phyloP scores from a whole-genome alignment of 2,888 invertebrate species.

The Epirrita christyi region DNA sequence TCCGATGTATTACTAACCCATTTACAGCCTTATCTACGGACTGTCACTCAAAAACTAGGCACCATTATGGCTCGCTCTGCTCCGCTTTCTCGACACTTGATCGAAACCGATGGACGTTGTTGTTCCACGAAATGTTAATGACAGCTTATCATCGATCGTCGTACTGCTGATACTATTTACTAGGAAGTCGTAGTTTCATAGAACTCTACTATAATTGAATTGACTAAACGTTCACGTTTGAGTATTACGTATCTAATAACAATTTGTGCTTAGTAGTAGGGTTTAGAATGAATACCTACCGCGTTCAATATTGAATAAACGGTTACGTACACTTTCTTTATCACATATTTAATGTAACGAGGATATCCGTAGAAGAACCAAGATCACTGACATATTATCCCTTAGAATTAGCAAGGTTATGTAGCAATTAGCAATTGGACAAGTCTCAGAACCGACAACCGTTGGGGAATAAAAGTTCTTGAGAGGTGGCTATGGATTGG shows the following conservation, averaged over 20 bases:
- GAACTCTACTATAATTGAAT: constrained; percentile 2
- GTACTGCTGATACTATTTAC: constrained; percentile 20
- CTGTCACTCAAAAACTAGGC: constrained; percentile 26
- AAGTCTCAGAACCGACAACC: no score
- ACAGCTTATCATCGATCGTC: constrained; percentile 29
- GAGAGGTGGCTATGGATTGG: no score
- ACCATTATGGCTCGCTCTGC: constrained; percentile 21
- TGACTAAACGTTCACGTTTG: constrained; percentile 2
- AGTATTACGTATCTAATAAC: background rate
- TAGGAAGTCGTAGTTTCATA: constrained; percentile 8
- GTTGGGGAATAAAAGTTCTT: no score
- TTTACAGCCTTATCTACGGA: constrained; percentile 25
- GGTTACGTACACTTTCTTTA: background rate
- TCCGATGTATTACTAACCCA: constrained; percentile 32
- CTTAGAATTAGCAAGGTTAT: no score
- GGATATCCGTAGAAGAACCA: no score
- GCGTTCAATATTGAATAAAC: no score
- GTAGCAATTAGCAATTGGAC: no score
- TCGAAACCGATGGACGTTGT: constrained; percentile 23
- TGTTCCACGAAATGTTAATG: constrained; percentile 38
- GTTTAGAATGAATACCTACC: background rate
- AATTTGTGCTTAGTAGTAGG: background rate
- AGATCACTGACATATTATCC: no score
- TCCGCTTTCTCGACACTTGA: constrained; percentile 20
- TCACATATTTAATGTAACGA: background rate